Percentiles rank a stretch among this genome's conserved stretches.
These are phyloP conservation scores for Rousettus madagascariensis DNA, from an alignment of 2,797 vertebrate species.

Conservation along the genomic window DNA sequence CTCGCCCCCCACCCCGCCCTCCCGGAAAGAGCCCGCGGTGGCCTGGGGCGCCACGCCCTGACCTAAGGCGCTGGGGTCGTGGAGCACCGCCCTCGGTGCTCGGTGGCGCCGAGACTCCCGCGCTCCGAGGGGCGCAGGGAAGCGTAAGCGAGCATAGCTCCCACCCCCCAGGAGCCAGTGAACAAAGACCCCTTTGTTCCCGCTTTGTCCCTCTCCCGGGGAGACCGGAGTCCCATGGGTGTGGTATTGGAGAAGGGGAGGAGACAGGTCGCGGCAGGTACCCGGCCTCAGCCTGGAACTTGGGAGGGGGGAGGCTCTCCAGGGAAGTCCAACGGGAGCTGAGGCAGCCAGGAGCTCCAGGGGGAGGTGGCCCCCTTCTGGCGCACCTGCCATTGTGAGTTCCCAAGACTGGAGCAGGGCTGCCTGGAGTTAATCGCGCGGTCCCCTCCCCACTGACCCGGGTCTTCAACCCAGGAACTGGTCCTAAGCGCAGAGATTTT, in stretches of 20 bases:
- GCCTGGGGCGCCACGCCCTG: conserved; percentile 64
- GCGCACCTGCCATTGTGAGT: neutral
- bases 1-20: neutral
- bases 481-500: neutral
- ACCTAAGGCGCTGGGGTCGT: neutral
- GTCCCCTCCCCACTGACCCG: neutral
- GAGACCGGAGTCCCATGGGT: conserved; percentile 71
- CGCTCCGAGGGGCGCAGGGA: neutral
- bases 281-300: conserved; percentile 36
- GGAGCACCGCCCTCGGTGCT: neutral
- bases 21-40: neutral
- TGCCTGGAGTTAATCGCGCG: neutral
- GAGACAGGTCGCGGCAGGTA: conserved; percentile 73
- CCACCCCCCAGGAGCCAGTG: conserved; percentile 57
- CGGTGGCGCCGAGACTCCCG: rapidly evolving
- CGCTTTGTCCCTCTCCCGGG: conserved; percentile 47
- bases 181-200: conserved; percentile 81
- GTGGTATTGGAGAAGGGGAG: conserved; percentile 68
- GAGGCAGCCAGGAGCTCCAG: neutral
- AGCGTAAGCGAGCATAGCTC: neutral
- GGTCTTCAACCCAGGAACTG: neutral
- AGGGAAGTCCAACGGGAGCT: neutral
- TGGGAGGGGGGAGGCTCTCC: neutral
- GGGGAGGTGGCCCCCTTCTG: conserved; percentile 29
- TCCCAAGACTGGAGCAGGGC: neutral